A percentile compares a stretch with the other conserved stretches of the same genome.
phyloP scores from a whole-genome alignment of 2,113 vertebrate species.

The Ia io region DNA sequence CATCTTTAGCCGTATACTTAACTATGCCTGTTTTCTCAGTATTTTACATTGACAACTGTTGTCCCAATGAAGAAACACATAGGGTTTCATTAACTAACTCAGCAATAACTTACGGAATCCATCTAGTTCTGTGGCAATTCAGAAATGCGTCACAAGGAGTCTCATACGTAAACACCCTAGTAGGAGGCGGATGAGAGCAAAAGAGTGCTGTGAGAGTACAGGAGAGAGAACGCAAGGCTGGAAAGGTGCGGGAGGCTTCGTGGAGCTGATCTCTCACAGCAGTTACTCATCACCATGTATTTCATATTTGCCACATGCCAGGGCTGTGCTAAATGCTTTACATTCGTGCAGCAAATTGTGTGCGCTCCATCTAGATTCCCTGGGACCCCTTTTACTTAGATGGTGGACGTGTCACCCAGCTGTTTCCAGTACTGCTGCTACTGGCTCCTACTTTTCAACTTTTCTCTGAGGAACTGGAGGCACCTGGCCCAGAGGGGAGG shows the following conservation, averaged over 20 bases:
- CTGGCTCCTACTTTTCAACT: not conserved
- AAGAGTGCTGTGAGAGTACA: not conserved
- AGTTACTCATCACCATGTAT: not conserved
- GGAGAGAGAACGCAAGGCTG: fast-evolving
- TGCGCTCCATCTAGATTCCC: not conserved
- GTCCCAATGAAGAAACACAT: not conserved
- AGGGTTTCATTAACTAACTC: not conserved
- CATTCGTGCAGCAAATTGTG: not conserved
- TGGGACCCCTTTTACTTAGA: not conserved
- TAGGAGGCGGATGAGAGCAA: not conserved
- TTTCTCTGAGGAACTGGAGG: not conserved
- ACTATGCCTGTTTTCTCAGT: not conserved
- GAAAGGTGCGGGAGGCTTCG: not conserved
- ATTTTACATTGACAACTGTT: not conserved
- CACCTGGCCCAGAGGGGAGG: not conserved
- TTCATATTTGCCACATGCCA: not conserved
- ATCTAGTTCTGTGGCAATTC: not conserved
- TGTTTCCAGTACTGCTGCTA: not conserved
- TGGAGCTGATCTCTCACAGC: not conserved
- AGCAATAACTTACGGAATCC: not conserved
- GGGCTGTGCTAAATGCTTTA: not conserved
- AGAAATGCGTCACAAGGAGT: not conserved
- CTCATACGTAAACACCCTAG: not conserved
- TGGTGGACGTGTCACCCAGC: not conserved
- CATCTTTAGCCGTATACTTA: not conserved